A percentile compares a stretch with the other conserved stretches of the same genome.
Evolutionary conservation across 2,113 vertebrate genomes (phyloP).

Genomic region (Microcebus tavaratra): DNA sequence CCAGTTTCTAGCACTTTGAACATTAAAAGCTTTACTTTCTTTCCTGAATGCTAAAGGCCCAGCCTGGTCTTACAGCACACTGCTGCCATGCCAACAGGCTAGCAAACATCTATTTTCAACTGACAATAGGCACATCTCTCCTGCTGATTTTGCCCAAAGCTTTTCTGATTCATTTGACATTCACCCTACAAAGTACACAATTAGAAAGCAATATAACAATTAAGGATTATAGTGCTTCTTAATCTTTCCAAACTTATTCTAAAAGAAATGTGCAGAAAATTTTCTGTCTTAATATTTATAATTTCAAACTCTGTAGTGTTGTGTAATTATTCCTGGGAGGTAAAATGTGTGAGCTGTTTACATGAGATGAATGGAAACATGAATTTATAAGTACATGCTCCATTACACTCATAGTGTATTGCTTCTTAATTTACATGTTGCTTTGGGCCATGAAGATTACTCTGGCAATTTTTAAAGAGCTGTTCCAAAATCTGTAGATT

Average conservation of each 20-base stretch:
- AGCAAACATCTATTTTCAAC: slow-evolving; percentile 71
- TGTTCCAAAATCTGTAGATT: slow-evolving; percentile 79
- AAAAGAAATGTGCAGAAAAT: slow-evolving; percentile 20
- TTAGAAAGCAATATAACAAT: slow-evolving; percentile 70
- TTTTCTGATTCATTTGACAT: slow-evolving; percentile 70
- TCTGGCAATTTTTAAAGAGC: slow-evolving; percentile 77
- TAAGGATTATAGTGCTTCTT: slow-evolving; percentile 58
- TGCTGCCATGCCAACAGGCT: slow-evolving; percentile 70
- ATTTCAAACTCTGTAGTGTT: slow-evolving; percentile 66
- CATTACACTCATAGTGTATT: slow-evolving; percentile 82
- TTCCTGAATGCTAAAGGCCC: slow-evolving; percentile 60
- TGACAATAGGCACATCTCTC: slow-evolving; percentile 38
- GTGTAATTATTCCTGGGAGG: slow-evolving; percentile 80
- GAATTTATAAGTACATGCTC: slow-evolving; percentile 80
- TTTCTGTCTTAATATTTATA: slow-evolving; percentile 67
- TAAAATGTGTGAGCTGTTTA: slow-evolving; percentile 77
- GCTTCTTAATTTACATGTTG: slow-evolving; percentile 85
- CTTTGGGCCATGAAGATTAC: slow-evolving; percentile 81
- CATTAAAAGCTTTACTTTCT: not conserved
- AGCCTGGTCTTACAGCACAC: not conserved
- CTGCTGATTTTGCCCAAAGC: slow-evolving; percentile 70
- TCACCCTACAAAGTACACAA: slow-evolving; percentile 61
- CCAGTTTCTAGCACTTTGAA: slow-evolving; percentile 54
- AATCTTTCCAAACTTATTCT: slow-evolving; percentile 39
- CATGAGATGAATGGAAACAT: slow-evolving; percentile 83